A percentile compares a stretch with the other conserved stretches of the same genome.
Conservation (phyloP, 2,113 vertebrate genomes). For the Numenius arquata region DNA sequence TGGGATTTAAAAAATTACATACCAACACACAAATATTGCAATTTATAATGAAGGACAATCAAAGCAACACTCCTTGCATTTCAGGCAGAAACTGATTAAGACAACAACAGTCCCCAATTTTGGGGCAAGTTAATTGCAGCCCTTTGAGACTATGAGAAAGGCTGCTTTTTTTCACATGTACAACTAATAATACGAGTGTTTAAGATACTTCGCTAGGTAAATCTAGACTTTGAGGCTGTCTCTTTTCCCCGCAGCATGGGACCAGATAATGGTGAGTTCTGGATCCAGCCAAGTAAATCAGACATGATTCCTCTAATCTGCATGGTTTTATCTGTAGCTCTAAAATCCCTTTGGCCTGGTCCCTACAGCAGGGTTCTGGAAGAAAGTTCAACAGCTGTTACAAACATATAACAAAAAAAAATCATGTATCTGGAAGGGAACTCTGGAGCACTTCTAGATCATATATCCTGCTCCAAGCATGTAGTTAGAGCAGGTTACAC, state of each 20-base stretch:
- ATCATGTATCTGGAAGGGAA: background rate
- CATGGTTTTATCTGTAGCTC: background rate
- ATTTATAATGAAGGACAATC: background rate
- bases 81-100: background rate
- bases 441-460: background rate
- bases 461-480: background rate
- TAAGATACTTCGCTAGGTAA: background rate
- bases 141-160: background rate
- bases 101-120: background rate
- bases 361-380: background rate
- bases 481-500: fast-evolving
- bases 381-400: background rate
- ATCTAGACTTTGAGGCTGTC: background rate
- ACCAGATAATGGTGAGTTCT: background rate
- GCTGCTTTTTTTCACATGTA: background rate
- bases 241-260: background rate
- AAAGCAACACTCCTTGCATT: background rate
- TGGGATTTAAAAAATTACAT: background rate
- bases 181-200: background rate
- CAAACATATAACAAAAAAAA: background rate
- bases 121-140: background rate
- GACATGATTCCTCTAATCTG: background rate
- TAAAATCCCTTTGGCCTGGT: background rate
- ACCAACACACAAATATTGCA: background rate
- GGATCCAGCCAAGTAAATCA: background rate